Conservation (phyloP, 2,888 invertebrate species). For the Autographa pulchrina region DNA sequence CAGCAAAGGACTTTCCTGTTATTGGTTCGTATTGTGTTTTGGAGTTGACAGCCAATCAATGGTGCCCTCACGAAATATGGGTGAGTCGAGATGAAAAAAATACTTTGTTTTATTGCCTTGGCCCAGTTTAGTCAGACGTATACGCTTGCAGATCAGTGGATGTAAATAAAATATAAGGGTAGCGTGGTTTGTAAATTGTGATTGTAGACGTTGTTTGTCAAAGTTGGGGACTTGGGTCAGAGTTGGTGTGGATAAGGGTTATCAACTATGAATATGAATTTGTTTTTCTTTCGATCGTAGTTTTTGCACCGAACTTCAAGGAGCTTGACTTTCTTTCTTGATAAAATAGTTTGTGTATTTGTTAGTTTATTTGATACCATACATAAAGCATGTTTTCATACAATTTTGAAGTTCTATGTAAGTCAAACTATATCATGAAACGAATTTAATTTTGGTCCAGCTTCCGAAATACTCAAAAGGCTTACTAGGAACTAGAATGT, state of each 20-base stretch:
- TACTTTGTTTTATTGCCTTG: constrained; percentile 59
- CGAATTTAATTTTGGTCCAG: background rate
- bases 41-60: constrained; percentile 74
- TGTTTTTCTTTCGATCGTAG: background rate
- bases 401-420: no score
- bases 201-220: constrained; percentile 39
- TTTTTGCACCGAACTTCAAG: background rate
- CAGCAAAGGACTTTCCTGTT: constrained; percentile 66
- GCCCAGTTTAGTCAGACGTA: constrained; percentile 21
- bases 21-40: constrained; percentile 67
- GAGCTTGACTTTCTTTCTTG: background rate
- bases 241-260: constrained; percentile 21
- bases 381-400: no score
- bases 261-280: constrained; percentile 15
- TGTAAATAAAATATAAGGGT: constrained; percentile 42
- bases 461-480: background rate
- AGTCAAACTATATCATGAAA: background rate
- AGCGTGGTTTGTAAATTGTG: constrained; percentile 40
- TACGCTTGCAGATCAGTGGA: constrained; percentile 42
- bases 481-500: no score
- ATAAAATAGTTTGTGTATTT: constrained; percentile 2
- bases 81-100: constrained; percentile 60
- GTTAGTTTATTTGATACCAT: background rate
- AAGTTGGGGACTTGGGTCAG: constrained; percentile 33
- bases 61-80: constrained; percentile 64